Evolutionary conservation across 2,113 vertebrate genomes (phyloP), one percentile per base, ranked within the genome.

Genomic region (Rhegmatorhina hoffmannsi): DNA sequence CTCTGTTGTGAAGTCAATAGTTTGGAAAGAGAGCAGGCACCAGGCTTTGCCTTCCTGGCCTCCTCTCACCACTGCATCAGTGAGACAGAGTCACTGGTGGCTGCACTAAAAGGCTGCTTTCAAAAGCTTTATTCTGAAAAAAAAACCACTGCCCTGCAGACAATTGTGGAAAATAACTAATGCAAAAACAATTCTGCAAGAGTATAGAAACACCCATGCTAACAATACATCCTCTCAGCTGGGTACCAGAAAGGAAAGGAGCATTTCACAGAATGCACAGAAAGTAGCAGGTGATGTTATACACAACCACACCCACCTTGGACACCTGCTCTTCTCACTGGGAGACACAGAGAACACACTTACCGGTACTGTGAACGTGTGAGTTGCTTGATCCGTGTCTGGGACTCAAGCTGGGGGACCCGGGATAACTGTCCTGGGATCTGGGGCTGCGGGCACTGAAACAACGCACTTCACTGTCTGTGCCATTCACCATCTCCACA

Each of bases 401-500:
- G n/a, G 99, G 99, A 88, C 99, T 99, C 67, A 99, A 95, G 97
- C 98, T 99, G 92, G 99, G 99, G 82, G 99, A 99, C 4, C 98
- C 98, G 3, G 99, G 99, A 96, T 99, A 99, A 97, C 99, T 99
- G 98, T 99, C 99, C 98, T 99, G 99, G 97, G 98, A 99, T 58
- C 99, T 98, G 80, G 99, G 99, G 75, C 99, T 99, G 97, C 98
- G 99, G 56, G 98, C 97, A 26, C 98, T 98, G 97, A 99, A 98
- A 95, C 99, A 99, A 78, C 99, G 98, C 34, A 99, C 99, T 90
- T 99, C 99, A 11, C 99, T 99, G 98, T 99, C 99, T 5, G 99
- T 99, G 84, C 99, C 99, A 5, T 99, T 99, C 97, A 99, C 99
- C 99, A 99, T 99, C 98, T 99, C 99, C 98, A 99, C 99, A 80